Percentiles rank a stretch among this genome's conserved stretches.
phyloP scores from a whole-genome alignment of 2,888 invertebrate species.

The Bellardia bayeri region DNA sequence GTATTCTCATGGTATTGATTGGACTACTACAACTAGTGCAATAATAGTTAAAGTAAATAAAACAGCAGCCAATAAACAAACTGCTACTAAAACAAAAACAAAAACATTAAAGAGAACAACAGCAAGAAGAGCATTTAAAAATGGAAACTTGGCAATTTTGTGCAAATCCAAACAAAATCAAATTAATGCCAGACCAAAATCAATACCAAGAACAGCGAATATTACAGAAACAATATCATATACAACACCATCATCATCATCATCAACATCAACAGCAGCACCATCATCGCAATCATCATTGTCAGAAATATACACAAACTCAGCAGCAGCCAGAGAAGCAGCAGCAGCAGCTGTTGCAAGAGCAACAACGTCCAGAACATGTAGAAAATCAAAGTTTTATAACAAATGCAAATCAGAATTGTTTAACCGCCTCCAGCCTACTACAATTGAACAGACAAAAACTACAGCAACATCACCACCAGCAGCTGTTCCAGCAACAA shows the following conservation, averaged over 20 bases:
- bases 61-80: not conserved
- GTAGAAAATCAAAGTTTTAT: conserved; percentile 67
- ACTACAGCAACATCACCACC: conserved; percentile 20
- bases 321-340: conserved; percentile 25
- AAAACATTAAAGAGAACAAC: not conserved
- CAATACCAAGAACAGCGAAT: conserved; percentile 60
- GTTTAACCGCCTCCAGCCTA: conserved; percentile 66
- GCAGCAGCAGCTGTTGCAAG: conserved; percentile 7
- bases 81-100: conserved; percentile 3
- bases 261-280: not conserved
- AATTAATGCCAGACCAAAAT: conserved; percentile 63
- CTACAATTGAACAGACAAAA: conserved; percentile 50
- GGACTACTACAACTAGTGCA: not conserved
- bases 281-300: conserved; percentile 3
- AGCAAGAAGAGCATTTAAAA: conserved; percentile 52
- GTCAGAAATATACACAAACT: conserved; percentile 13
- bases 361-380: conserved; percentile 56
- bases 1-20: conserved; percentile 60
- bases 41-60: conserved; percentile 5
- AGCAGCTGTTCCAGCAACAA: conserved; percentile 9
- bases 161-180: conserved; percentile 64
- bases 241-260: conserved; percentile 60
- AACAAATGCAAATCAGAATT: conserved; percentile 64
- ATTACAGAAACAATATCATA: conserved; percentile 66
- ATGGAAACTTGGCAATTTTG: conserved; percentile 68